Percentiles rank a stretch among this genome's conserved stretches.
Conservation (phyloP, 92 coral and sea anemone genomes). For the Palythoa grandiflora region DNA sequence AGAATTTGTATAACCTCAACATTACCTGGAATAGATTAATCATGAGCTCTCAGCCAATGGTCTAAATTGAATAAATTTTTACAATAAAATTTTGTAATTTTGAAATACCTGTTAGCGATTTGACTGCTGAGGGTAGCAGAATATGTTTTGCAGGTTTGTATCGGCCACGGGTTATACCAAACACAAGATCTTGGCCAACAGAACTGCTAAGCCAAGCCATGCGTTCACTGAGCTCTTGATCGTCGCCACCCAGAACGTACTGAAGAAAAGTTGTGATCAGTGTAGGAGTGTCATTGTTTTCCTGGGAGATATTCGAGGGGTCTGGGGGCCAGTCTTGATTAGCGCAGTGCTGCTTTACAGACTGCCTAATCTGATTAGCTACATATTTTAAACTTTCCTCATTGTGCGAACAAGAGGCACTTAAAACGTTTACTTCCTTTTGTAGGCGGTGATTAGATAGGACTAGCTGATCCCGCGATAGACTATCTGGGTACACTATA, state of each 20-base stretch:
- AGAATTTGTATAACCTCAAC: constrained; percentile 56
- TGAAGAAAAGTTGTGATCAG: constrained; percentile 35
- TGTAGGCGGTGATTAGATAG: constrained; percentile 28
- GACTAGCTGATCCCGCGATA: constrained; percentile 22
- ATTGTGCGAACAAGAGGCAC: constrained; percentile 40
- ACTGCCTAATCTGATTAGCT: constrained; percentile 42
- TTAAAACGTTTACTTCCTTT: constrained; percentile 46
- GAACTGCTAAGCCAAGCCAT: constrained; percentile 45
- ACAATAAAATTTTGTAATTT: not conserved
- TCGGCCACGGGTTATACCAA: not conserved
- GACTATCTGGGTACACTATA: constrained; percentile 5
- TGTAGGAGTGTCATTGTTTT: constrained; percentile 34
- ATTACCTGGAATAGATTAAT: constrained; percentile 46
- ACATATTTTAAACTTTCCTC: constrained; percentile 28
- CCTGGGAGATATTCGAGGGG: constrained; percentile 33
- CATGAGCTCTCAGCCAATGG: too few relatives aligned
- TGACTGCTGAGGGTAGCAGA: not conserved
- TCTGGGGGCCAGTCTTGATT: constrained; percentile 61
- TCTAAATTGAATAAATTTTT: too few relatives aligned
- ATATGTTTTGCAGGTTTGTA: not conserved
- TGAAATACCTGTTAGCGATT: not conserved
- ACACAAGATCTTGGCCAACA: not conserved
- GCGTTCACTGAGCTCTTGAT: constrained; percentile 52
- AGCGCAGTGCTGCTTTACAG: constrained; percentile 33
- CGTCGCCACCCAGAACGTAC: constrained; percentile 49